A percentile compares a stretch with the other conserved stretches of the same genome.
Conservation (phyloP, 2,113 vertebrate species). For the Balaenoptera acutorostrata region DNA sequence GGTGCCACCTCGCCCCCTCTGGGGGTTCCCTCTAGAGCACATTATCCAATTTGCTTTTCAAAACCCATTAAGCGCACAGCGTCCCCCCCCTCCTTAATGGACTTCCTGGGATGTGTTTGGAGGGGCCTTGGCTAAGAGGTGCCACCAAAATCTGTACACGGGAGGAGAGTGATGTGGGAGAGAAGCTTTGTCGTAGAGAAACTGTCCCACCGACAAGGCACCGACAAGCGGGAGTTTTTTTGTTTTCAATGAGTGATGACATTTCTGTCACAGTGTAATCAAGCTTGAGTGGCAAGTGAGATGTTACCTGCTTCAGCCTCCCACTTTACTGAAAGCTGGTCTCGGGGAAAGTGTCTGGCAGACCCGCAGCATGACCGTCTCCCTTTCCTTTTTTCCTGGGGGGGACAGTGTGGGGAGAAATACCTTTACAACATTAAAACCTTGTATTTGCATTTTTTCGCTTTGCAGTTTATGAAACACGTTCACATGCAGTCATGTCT, state of each 20-base stretch:
- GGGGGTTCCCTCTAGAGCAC: not conserved
- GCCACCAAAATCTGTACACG: not conserved
- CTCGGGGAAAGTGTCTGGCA: not conserved
- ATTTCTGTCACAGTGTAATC: not conserved
- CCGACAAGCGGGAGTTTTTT: not conserved
- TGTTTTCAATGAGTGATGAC: not conserved
- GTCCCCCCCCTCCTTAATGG: not conserved
- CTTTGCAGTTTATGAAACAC: not conserved
- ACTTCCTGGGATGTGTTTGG: not conserved
- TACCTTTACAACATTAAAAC: not conserved
- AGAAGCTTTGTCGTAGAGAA: not conserved
- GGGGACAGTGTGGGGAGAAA: not conserved
- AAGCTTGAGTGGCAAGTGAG: not conserved
- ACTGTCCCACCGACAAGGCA: not conserved
- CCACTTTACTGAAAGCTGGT: not conserved
- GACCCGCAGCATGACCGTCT: not conserved
- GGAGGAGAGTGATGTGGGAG: not conserved
- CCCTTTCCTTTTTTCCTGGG: not conserved
- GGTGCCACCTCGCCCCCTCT: conserved; percentile 8
- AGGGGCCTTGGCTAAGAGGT: not conserved
- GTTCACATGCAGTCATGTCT: not conserved
- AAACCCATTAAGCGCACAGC: not conserved
- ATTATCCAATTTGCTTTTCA: conserved; percentile 25
- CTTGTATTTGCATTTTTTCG: not conserved
- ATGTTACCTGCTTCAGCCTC: not conserved